These are phyloP conservation scores for Cryptocephalus primarius DNA, from an alignment of 2,888 invertebrate species.

Conservation along the genomic window DNA sequence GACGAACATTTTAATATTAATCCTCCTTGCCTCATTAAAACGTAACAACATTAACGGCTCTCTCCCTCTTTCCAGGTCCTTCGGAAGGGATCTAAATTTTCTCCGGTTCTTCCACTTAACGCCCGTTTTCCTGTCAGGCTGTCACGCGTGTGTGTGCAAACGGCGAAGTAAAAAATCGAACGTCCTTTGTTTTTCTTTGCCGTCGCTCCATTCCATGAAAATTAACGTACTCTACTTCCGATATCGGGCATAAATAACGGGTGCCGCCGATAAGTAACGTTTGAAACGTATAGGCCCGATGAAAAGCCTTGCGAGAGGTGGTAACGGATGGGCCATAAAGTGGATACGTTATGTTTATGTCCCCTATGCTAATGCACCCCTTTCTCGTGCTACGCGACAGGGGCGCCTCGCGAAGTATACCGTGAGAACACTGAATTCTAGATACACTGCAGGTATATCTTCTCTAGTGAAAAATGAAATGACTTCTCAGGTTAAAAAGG, in stretches of 20 bases:
- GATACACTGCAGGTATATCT: not conserved
- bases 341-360: conserved; percentile 3
- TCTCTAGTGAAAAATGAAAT: too few relatives aligned
- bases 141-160: not conserved
- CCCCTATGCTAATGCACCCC: conserved; percentile 4
- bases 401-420: not conserved
- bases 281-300: conserved; percentile 1
- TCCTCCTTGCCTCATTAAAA: too few relatives aligned
- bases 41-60: too few relatives aligned
- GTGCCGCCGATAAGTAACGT: conserved; percentile 4
- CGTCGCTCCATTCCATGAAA: conserved; percentile 1
- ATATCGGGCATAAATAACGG: conserved; percentile 6
- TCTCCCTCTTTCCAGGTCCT: too few relatives aligned
- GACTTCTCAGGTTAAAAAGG: too few relatives aligned
- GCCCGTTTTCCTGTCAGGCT: too few relatives aligned
- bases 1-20: too few relatives aligned
- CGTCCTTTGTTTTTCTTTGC: not conserved
- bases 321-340: conserved; percentile 4
- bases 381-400: conserved; percentile 1
- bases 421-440: not conserved
- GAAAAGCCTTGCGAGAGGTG: conserved; percentile 3
- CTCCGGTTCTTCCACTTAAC: too few relatives aligned
- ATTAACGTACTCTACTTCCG: conserved; percentile 2
- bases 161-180: not conserved
- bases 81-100: too few relatives aligned